Evolutionary conservation across 2,888 invertebrate genomes (phyloP), one percentile per base, ranked within the genome.

Genomic region (Seladonia tumulorum): DNA sequence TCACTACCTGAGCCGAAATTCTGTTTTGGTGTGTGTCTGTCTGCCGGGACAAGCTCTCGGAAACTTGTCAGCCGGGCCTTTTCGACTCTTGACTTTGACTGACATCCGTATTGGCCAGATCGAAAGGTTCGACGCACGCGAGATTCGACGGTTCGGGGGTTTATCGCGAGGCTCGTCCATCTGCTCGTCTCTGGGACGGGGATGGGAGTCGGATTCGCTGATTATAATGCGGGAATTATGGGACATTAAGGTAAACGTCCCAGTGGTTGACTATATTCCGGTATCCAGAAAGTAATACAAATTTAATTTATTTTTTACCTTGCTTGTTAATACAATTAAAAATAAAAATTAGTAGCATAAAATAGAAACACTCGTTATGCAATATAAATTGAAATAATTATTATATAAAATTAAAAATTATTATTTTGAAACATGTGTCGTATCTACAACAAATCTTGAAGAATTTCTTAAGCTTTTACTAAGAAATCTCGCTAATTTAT

Each of bases 41-140:
- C 89, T 80, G 89, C 47, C 47, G 29, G n/a, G 53, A 60, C 75
- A 71, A 72, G 53, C 47, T 16, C 49, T 63, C 74, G 63, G 71
- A 73, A 79, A 86, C 82, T 77, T 60, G 60, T 87, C 88, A 82
- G 79, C 63, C 79, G 47, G 87, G 88, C 90, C 90, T 90, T 88
- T 90, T 89, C 91, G 90, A 89, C 89, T 90, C 80, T 63, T 87
- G 91, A 91, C 91, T 91, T 91, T 88, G 88, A 91, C 88, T 91
- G 90, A 88, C 92, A 71, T 86, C 68, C 87, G 87, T 81, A 90
- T 91, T 89, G 89, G 81, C 74, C 57, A 81, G 72, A 87, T 90
- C 90, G 90, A 85, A 81, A 81, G 76, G 76, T 86, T 86, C 86
- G 86, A 82, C 86, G 79, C 75, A 78, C 87, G 87, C 82, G 82